Conservation (phyloP, 2,888 invertebrate species). For the Helicoverpa assulta region DNA sequence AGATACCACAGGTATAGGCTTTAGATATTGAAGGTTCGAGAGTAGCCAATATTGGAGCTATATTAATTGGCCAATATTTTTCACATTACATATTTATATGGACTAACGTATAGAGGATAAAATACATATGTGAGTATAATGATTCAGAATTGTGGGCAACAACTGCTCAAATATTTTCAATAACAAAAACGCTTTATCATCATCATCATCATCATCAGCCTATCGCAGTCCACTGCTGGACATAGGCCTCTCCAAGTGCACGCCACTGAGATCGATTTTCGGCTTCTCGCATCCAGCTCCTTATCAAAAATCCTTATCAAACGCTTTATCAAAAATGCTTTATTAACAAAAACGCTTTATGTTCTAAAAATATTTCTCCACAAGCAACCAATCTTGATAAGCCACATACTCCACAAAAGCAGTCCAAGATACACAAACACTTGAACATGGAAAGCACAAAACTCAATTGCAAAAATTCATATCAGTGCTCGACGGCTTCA, state of each 20-base stretch:
- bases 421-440: constrained; percentile 15
- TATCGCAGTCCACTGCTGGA: too few relatives aligned
- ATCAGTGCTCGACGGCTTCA: constrained; percentile 39
- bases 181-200: too few relatives aligned
- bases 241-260: too few relatives aligned
- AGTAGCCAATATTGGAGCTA: constrained; percentile 24
- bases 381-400: constrained; percentile 4
- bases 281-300: too few relatives aligned
- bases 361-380: too few relatives aligned
- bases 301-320: too few relatives aligned
- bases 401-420: not conserved
- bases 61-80: not conserved
- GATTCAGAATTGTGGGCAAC: not conserved
- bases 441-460: constrained; percentile 24
- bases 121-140: too few relatives aligned
- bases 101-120: too few relatives aligned
- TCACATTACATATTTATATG: not conserved
- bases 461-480: constrained; percentile 42
- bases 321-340: too few relatives aligned
- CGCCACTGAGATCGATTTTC: too few relatives aligned
- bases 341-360: too few relatives aligned
- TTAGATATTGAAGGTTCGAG: constrained; percentile 28
- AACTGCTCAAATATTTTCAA: not conserved
- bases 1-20: constrained; percentile 46
- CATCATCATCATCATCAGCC: too few relatives aligned